Evolutionary conservation across 37 sponge, comb jelly and placozoan species (phyloP).

Genomic region (Amphimedon queenslandica): DNA sequence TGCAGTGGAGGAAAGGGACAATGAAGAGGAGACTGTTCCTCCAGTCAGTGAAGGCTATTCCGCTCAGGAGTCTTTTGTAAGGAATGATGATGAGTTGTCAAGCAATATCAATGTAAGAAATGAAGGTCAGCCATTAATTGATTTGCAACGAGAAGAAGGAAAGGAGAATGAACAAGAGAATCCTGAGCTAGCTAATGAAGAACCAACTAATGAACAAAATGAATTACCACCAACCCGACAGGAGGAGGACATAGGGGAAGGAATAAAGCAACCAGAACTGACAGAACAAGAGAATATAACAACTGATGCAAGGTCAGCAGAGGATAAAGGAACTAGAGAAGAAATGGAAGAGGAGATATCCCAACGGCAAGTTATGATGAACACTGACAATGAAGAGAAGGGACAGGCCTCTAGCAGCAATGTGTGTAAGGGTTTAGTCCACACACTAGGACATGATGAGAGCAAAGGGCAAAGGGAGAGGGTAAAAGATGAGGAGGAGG

Average conservation of each 20-base stretch:
- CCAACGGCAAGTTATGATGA: neutral
- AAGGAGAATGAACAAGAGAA: neutral
- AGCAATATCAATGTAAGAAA: no score
- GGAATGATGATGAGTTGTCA: no score
- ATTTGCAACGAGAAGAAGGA: no score
- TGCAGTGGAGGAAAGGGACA: no score
- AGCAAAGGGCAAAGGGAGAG: neutral
- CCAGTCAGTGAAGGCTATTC: no score
- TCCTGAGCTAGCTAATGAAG: neutral
- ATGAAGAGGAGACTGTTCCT: no score
- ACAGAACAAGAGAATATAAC: conserved; percentile 1
- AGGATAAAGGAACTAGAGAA: neutral
- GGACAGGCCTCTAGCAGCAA: neutral
- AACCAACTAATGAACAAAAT: neutral
- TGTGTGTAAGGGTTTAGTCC: neutral
- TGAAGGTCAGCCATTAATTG: no score
- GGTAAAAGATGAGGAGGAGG: neutral
- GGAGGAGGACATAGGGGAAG: neutral
- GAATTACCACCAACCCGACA: neutral
- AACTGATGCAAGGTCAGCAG: neutral
- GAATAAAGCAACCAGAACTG: neutral
- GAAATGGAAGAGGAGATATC: neutral
- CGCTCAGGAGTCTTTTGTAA: no score
- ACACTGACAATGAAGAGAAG: neutral
- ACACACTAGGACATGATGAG: no score